Evolutionary conservation across 2,113 vertebrate species (phyloP), one percentile per base, ranked within the genome.

Genomic region (Ictalurus punctatus): DNA sequence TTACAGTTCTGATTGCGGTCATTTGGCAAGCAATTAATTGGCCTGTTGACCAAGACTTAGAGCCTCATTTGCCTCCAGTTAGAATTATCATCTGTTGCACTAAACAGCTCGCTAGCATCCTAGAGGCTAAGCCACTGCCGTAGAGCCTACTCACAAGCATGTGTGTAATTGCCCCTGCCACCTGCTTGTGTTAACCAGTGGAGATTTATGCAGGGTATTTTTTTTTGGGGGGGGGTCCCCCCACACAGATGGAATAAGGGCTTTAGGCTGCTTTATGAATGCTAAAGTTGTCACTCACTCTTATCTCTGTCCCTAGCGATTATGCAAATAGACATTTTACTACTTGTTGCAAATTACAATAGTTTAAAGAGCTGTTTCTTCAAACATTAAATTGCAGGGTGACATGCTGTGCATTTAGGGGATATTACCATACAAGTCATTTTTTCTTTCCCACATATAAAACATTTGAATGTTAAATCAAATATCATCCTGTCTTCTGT

Each of bases 221-320:
- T 61, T 48, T 48, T n/a, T 3, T 0, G 58, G 63, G 85, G 80
- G 56, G 58, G 79, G 85, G 14, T 61, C 40, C 84, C 34, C 16
- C 67, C 84, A 88, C 37, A 54, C 59, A 89, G 48, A 82, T 71
- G 71, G 56, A 73, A 88, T 52, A 56, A 63, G 37, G 19, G 37
- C 44, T 71, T 37, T 84, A 58, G 25, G 52, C 21, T 54, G 73
- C 54, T 58, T 81, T 37, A 83, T 30, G 65, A 63, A 91, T 90
- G 88, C 84, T 85, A 88, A 71, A 78, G 83, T 84, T 82, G 88
- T 87, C 88, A 79, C 74, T 90, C 86, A 90, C 48, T 73, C 61
- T 65, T 37, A 48, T 84, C 73, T 88, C 69, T 48, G 9, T 83
- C 71, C 44, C 71, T 73, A 82, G 67, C 76, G 48, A 56, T 89